Base-by-base conservation (phyloP, 1,140 invertebrate species). In the Panulirus ornatus region DNA sequence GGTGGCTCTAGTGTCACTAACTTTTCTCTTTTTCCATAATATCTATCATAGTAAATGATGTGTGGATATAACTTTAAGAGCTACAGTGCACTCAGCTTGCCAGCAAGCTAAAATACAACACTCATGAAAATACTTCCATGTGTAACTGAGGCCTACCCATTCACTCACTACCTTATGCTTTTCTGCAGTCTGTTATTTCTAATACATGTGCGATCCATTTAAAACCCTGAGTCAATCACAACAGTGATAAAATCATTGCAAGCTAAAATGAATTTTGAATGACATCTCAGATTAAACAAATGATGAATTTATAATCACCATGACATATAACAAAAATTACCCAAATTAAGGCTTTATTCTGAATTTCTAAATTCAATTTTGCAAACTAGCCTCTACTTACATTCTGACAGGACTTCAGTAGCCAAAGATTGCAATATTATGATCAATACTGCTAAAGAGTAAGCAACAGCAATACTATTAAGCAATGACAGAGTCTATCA, bases 261-360 rank as follows among this genome's bases (percentile, higher is more conserved):
- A 66, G 27, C 58, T 66, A 66, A 66, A 8, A 30, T 3, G 30
- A 66, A 27, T 27, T 66, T 66, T 66, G 16, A 30, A 66, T 66
- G 27, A 66, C n/a, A 66, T n/a, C n/a, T n/a, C n/a, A n/a, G n/a
- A n/a, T n/a, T n/a, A n/a, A n/a, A n/a, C n/a, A n/a, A n/a, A n/a
- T 66, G 58, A 66, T 27, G 54, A 16, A 66, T 8, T 27, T 66
- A 66, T n/a, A n/a, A n/a, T 66, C n/a, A 66, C 27, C 16, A 66
- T 66, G 30, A 66, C 30, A 30, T 30, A 66, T 66, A 30, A 66
- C 58, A 66, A n/a, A 66, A n/a, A n/a, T n/a, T 66, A 66, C 27
- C 30, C 27, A 66, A 66, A 66, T 66, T 66, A n/a, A 66, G 58
- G 58, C n/a, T 11, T 66, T 66, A 66, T 66, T n/a, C 22, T 30